phyloP scores from a whole-genome alignment of 2,888 invertebrate genomes.

The Cryptosula pallasiana region DNA sequence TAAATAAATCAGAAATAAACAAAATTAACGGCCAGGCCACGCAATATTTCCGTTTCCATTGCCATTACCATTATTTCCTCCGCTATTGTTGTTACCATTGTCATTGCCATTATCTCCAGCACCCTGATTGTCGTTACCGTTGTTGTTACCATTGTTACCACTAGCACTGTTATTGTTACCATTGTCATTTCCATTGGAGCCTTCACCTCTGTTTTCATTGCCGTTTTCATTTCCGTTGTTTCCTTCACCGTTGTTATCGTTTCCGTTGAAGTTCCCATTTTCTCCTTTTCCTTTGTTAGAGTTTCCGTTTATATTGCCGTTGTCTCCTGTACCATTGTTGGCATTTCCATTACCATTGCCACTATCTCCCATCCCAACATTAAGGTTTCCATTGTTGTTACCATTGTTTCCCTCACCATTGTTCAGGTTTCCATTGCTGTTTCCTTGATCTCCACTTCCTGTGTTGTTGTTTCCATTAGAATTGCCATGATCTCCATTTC shows the following conservation, averaged over 20 bases:
- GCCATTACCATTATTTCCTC: neutral
- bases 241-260: conserved; percentile 23
- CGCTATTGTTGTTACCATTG: neutral
- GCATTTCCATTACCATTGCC: conserved; percentile 7
- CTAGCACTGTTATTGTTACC: neutral
- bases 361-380: neutral
- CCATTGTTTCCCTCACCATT: neutral
- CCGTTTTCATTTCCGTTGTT: conserved; percentile 22
- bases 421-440: neutral
- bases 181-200: neutral
- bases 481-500: neutral
- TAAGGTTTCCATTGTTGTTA: neutral
- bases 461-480: neutral
- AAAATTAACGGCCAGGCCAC: neutral
- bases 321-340: conserved; percentile 24
- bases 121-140: neutral
- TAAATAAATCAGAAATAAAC: neutral
- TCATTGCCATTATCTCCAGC: neutral
- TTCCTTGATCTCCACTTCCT: neutral
- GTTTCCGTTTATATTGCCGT: conserved; percentile 35
- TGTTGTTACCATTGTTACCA: neutral
- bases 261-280: conserved; percentile 26
- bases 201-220: neutral
- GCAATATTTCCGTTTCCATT: neutral
- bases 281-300: conserved; percentile 28